Conservation (phyloP, 2,888 invertebrate genomes). For the Lomographa bimaculata region DNA sequence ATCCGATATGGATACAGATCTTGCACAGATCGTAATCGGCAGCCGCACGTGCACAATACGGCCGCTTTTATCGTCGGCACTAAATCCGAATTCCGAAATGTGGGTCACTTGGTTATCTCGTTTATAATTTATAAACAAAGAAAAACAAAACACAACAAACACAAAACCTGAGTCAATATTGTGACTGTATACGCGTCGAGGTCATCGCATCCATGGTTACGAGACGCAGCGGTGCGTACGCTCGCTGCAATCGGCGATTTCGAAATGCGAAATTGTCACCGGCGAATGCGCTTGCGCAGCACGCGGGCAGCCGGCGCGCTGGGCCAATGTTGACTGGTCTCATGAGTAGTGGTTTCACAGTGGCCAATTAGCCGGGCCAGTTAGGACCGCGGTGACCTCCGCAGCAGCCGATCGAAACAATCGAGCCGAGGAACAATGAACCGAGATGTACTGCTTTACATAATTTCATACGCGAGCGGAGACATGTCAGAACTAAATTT, state of each 20-base stretch:
- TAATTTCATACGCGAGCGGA: slow-evolving; percentile 34
- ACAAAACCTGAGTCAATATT: slow-evolving; percentile 61
- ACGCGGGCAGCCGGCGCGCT: slow-evolving; percentile 73
- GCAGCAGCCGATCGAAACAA: slow-evolving; percentile 49
- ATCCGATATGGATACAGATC: slow-evolving; percentile 47
- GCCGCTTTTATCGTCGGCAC: slow-evolving; percentile 41
- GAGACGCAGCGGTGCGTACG: slow-evolving; percentile 44
- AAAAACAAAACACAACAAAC: slow-evolving; percentile 53
- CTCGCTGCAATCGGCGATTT: slow-evolving; percentile 60
- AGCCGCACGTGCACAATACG: slow-evolving; percentile 46
- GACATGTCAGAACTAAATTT: too few relatives aligned
- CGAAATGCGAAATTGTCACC: slow-evolving; percentile 66
- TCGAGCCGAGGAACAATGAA: slow-evolving; percentile 51
- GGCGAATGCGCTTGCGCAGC: slow-evolving; percentile 34
- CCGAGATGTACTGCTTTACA: slow-evolving; percentile 53
- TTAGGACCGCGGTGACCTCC: slow-evolving; percentile 26
- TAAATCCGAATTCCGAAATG: slow-evolving; percentile 56
- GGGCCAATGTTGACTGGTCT: slow-evolving; percentile 62
- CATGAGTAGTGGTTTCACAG: too few relatives aligned
- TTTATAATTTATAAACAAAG: slow-evolving; percentile 46
- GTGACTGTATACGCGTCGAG: slow-evolving; percentile 51
- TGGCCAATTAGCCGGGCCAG: slow-evolving; percentile 40
- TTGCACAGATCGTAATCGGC: slow-evolving; percentile 49
- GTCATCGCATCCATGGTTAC: slow-evolving; percentile 66
- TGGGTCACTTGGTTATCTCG: slow-evolving; percentile 61